These are phyloP conservation scores for Perdita meconis DNA, from an alignment of 2,888 invertebrate species.

Conservation along the genomic window DNA sequence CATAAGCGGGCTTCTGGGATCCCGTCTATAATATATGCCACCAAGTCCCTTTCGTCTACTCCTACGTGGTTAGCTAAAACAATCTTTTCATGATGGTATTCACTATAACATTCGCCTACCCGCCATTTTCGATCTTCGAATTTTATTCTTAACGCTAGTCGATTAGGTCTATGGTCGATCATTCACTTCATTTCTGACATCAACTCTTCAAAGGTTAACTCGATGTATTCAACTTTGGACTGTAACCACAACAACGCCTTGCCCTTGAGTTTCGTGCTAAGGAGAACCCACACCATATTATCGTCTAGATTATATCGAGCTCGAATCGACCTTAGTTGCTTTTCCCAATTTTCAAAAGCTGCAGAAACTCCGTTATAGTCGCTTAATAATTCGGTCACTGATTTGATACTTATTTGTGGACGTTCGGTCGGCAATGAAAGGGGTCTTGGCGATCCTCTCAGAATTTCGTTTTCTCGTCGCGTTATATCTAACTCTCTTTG, in stretches of 20 bases:
- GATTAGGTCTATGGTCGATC: slow-evolving; percentile 15
- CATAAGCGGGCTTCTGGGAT: slow-evolving; percentile 9
- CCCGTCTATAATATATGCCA: slow-evolving; percentile 5
- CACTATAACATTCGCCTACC: not conserved
- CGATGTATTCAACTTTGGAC: not conserved
- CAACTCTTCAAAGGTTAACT: not conserved
- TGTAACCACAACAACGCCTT: slow-evolving; percentile 1
- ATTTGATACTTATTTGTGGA: not conserved
- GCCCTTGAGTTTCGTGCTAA: not conserved
- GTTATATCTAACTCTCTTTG: not conserved
- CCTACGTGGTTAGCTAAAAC: slow-evolving; percentile 11
- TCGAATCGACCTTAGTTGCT: not conserved
- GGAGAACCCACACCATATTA: not conserved
- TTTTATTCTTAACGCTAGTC: slow-evolving; percentile 10
- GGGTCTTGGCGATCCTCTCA: not conserved
- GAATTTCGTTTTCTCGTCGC: not conserved
- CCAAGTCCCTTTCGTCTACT: slow-evolving; percentile 6
- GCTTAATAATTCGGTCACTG: not conserved
- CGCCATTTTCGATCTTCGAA: slow-evolving; percentile 24
- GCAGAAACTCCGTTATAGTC: not conserved
- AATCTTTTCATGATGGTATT: slow-evolving; percentile 22
- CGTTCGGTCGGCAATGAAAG: not conserved
- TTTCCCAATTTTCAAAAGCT: not conserved
- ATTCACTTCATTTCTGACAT: slow-evolving; percentile 9
- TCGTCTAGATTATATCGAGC: not conserved